These are phyloP conservation scores for Nanorana parkeri DNA, from an alignment of 2,113 vertebrate genomes.

Conservation along the genomic window DNA sequence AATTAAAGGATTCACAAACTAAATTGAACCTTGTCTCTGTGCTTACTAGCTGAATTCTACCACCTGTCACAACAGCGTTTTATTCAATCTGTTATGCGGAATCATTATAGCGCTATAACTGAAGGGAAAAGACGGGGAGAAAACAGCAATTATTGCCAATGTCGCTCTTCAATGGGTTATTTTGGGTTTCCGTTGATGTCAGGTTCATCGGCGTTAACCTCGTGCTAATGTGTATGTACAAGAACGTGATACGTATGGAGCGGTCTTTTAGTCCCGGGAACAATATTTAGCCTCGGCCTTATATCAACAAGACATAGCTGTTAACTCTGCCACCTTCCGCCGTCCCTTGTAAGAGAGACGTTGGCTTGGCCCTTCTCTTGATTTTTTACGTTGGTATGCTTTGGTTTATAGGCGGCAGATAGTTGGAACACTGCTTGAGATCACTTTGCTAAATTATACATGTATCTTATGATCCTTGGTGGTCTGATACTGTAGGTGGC, in stretches of 20 bases:
- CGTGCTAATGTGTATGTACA: slow-evolving; percentile 79
- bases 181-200: slow-evolving; percentile 93
- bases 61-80: slow-evolving; percentile 99
- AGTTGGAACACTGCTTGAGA: no score
- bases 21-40: slow-evolving; percentile 99
- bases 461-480: no score
- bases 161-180: slow-evolving; percentile 96
- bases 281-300: slow-evolving; percentile 68
- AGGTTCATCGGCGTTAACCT: slow-evolving; percentile 88
- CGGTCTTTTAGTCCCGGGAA: slow-evolving; percentile 66
- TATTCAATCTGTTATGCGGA: slow-evolving; percentile 98
- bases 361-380: slow-evolving; percentile 60
- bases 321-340: slow-evolving; percentile 64
- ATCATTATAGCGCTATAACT: slow-evolving; percentile 94
- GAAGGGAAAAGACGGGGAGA: slow-evolving; percentile 82
- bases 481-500: no score
- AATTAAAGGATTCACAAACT: slow-evolving; percentile 99
- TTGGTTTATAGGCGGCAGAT: no score
- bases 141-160: slow-evolving; percentile 99
- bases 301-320: slow-evolving; percentile 62
- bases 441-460: no score
- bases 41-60: slow-evolving; percentile 97
- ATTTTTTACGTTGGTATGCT: slow-evolving; percentile 30
- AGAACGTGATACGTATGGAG: slow-evolving; percentile 77
- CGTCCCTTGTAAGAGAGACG: slow-evolving; percentile 67